A percentile compares a stretch with the other conserved stretches of the same genome.
These are phyloP conservation scores for Hyposoter didymator DNA, from an alignment of 2,888 invertebrate species.

Conservation along the genomic window DNA sequence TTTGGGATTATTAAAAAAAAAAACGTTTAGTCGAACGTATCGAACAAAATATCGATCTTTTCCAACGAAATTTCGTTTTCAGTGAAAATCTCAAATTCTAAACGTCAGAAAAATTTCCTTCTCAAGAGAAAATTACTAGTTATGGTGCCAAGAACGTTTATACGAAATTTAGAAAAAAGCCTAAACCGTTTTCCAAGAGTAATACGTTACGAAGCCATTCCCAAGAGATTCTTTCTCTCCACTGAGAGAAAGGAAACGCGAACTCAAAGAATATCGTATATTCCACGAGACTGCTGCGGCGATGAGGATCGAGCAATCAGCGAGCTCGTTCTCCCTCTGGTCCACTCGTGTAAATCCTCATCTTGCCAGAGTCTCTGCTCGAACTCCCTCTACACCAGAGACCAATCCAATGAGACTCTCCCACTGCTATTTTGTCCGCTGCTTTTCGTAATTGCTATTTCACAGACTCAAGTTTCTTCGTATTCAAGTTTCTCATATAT, in stretches of 20 bases:
- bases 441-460: slow-evolving; percentile 29
- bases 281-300: slow-evolving; percentile 21
- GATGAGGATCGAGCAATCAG: slow-evolving; percentile 50
- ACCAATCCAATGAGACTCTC: slow-evolving; percentile 19
- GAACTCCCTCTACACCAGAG: neutral
- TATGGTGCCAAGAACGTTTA: no score
- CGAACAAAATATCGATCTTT: no score
- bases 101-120: no score
- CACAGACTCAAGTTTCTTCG: slow-evolving; percentile 18
- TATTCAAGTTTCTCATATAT: neutral
- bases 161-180: no score
- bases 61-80: no score
- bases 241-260: neutral
- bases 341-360: slow-evolving; percentile 40
- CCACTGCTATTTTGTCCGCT: neutral
- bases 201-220: neutral
- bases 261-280: slow-evolving; percentile 13
- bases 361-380: neutral
- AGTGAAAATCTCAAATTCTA: no score
- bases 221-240: neutral
- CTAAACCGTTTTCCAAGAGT: no score
- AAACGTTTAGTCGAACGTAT: no score
- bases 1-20: no score
- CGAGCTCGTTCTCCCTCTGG: slow-evolving; percentile 40
- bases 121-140: no score